Evolutionary conservation across 2,888 invertebrate genomes (phyloP).

Genomic region (Parnassius orleans): DNA sequence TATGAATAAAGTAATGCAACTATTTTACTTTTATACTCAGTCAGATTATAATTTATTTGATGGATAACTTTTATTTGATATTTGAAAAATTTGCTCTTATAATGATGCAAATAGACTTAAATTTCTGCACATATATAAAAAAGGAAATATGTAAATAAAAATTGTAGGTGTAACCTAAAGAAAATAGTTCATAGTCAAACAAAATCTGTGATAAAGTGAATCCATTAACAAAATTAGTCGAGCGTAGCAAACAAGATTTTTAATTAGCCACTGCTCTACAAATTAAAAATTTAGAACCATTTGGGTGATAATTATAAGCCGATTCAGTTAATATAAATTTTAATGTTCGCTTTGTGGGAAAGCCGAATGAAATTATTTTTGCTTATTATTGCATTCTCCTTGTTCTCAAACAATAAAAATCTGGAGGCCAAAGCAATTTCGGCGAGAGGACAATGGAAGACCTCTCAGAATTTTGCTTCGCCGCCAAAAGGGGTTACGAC

Average conservation of each 20-base stretch:
- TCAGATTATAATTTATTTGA: no score
- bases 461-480: slow-evolving; percentile 40
- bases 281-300: neutral
- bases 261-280: slow-evolving; percentile 34
- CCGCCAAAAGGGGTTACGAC: slow-evolving; percentile 31
- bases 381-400: slow-evolving; percentile 41
- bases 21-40: no score
- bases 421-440: slow-evolving; percentile 37
- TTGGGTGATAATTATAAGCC: no score
- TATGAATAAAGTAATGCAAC: no score
- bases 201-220: slow-evolving; percentile 25
- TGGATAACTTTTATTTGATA: no score
- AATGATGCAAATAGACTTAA: no score
- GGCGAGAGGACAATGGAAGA: slow-evolving; percentile 42
- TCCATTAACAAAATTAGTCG: slow-evolving; percentile 38
- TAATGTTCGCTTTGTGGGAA: slow-evolving; percentile 7
- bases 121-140: neutral
- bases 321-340: neutral
- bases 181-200: slow-evolving; percentile 4
- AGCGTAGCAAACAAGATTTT: slow-evolving; percentile 33
- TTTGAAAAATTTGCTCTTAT: no score
- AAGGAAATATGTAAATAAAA: slow-evolving; percentile 14
- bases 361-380: slow-evolving; percentile 9
- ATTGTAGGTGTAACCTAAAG: slow-evolving; percentile 7
- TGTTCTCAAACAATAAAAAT: slow-evolving; percentile 41